Base-by-base conservation (phyloP, 2,113 vertebrate genomes). In the Oryzias celebensis region DNA sequence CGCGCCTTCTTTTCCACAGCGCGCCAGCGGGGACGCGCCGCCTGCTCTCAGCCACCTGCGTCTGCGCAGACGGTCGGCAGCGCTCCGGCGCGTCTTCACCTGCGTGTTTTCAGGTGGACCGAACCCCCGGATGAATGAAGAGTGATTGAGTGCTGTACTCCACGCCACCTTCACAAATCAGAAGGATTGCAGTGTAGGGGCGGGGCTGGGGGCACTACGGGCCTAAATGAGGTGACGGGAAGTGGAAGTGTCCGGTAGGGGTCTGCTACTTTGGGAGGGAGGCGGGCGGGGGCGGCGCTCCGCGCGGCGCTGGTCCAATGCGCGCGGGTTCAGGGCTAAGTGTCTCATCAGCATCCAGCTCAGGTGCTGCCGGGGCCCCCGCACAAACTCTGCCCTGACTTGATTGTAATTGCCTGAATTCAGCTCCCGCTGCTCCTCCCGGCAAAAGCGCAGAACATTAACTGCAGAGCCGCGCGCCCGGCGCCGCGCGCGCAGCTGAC, bases 371-470 rank as follows among this genome's bases (percentile, higher is more conserved):
- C 94, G 91, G 93, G 93, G 76, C 85, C 88, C 93, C 93, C 94
- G 95, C 94, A 93, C 94, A 94, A 95, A 95, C 95, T 96, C 96
- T 94, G 95, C 96, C 95, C 96, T 98, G 96, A 97, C 96, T 98
- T 99, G 96, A 98, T 99, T 99, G 96, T 99, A 99, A 99, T 99
- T 99, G 97, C 96, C 93, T 94, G 95, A 98, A 98, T 98, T 93
- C 96, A 93, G 92, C 95, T 97, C 97, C 97, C 91, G 96, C 95
- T 96, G 96, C 94, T 99, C 94, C 94, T 96, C 94, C 89, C 91
- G 95, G 94, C 96, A 96, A 96, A 96, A 96, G 95, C 97, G 94
- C 96, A 93, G 93, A 94, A 94, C 88, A 89, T 92, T 90, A 92
- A 91, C 90, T 88, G 88, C 86, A 68, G 84, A 82, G 80, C 77